Evolutionary conservation across 2,113 vertebrate genomes (phyloP).

Genomic region (Hippocampus comes): DNA sequence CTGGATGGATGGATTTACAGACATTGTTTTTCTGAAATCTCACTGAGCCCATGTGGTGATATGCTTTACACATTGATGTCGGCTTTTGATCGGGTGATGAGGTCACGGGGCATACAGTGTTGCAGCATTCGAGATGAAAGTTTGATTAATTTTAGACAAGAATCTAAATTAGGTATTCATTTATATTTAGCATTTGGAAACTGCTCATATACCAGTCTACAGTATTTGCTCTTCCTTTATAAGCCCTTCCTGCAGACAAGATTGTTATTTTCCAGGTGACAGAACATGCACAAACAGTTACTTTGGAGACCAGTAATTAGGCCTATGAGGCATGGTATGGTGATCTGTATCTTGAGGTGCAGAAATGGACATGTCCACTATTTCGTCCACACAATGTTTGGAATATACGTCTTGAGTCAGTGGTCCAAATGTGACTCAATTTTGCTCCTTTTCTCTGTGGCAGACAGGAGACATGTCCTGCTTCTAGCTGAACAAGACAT

Average conservation of each 20-base stretch:
- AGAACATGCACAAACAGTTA: neutral
- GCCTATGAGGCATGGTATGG: neutral
- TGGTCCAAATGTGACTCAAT: too few relatives aligned
- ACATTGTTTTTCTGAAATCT: too few relatives aligned
- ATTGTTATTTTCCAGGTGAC: neutral
- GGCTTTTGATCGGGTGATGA: too few relatives aligned
- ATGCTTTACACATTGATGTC: too few relatives aligned
- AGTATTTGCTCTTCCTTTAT: neutral
- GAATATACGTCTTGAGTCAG: neutral
- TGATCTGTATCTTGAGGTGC: neutral
- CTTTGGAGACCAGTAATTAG: neutral
- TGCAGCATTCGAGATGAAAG: neutral
- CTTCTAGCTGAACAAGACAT: neutral
- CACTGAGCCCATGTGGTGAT: too few relatives aligned
- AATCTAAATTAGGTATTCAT: neutral
- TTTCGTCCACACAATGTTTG: neutral
- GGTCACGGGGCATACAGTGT: too few relatives aligned
- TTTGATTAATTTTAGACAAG: neutral
- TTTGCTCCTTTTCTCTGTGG: neutral
- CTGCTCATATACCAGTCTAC: neutral
- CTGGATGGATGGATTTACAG: too few relatives aligned
- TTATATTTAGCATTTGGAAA: neutral
- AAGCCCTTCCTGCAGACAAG: neutral
- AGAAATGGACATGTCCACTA: neutral
- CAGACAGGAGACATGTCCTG: neutral